Percentiles rank a stretch among this genome's conserved stretches.
Conservation (phyloP, 2,113 vertebrate species). For the Tenebrosternarchus preto region DNA sequence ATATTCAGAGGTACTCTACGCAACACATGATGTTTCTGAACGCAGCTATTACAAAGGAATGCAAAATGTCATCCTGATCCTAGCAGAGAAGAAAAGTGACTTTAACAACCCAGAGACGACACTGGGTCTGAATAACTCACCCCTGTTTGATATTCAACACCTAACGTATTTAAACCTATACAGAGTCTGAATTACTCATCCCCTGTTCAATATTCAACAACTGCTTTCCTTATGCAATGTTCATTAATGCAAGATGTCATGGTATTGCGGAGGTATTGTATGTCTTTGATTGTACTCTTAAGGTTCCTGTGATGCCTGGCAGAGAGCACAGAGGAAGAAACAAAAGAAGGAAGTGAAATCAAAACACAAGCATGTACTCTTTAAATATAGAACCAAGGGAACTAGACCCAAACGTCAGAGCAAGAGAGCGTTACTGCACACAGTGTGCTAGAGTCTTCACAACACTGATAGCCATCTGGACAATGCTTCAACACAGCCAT, state of each 20-base stretch:
- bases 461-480: background rate
- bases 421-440: constrained; percentile 11
- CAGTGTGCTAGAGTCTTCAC: constrained; percentile 23
- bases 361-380: background rate
- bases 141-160: no score
- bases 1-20: constrained; percentile 43
- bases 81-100: no score
- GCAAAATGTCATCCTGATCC: no score
- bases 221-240: background rate
- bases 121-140: no score
- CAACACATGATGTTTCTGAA: background rate
- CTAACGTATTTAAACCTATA: no score
- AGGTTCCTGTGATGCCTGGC: constrained; percentile 16
- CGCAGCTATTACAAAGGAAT: no score
- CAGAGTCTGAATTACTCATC: no score
- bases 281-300: background rate
- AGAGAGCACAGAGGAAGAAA: constrained; percentile 5
- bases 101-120: no score
- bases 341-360: constrained; percentile 13
- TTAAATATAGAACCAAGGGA: constrained; percentile 37
- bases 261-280: background rate
- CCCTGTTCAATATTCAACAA: no score
- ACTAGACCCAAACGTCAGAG: constrained; percentile 22
- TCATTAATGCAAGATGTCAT: background rate
- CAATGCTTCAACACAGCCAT: constrained; percentile 6